These are phyloP conservation scores for Gorsachius magnificus DNA, from an alignment of 2,797 vertebrate genomes.

Conservation along the genomic window DNA sequence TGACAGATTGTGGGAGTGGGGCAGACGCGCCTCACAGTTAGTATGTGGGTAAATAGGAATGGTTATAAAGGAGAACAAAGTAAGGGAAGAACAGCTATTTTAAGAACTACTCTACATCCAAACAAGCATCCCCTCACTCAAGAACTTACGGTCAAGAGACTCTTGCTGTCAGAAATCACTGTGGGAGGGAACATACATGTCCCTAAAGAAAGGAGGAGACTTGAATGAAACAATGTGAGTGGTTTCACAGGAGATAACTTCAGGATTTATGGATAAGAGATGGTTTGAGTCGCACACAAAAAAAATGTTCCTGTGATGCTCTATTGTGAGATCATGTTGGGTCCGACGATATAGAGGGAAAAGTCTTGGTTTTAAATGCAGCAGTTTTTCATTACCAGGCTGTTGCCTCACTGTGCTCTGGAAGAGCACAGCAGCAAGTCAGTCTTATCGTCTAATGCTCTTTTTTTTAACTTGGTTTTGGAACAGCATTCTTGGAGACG, in stretches of 20 bases:
- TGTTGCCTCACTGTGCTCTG: neutral
- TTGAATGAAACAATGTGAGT: neutral
- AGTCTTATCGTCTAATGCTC: neutral
- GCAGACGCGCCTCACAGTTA: neutral
- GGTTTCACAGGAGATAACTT: neutral
- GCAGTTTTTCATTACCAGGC: neutral
- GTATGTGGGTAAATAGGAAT: neutral
- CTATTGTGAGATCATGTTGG: rapidly evolving
- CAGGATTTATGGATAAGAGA: neutral
- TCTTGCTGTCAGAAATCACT: neutral
- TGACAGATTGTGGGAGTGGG: neutral
- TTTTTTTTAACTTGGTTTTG: neutral
- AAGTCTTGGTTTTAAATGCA: neutral
- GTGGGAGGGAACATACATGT: rapidly evolving
- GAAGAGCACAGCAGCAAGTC: neutral
- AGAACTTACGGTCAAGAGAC: neutral
- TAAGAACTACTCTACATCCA: neutral
- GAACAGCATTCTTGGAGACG: slow-evolving; percentile 89
- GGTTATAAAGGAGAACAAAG: neutral
- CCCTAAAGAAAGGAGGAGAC: neutral
- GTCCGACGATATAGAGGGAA: neutral
- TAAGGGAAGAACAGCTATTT: neutral
- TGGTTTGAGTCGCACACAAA: neutral
- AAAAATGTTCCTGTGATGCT: rapidly evolving
- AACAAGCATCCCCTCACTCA: neutral